These are phyloP conservation scores for Rhinopomastus cyanomelas DNA, from an alignment of 2,113 vertebrate species.

Conservation along the genomic window DNA sequence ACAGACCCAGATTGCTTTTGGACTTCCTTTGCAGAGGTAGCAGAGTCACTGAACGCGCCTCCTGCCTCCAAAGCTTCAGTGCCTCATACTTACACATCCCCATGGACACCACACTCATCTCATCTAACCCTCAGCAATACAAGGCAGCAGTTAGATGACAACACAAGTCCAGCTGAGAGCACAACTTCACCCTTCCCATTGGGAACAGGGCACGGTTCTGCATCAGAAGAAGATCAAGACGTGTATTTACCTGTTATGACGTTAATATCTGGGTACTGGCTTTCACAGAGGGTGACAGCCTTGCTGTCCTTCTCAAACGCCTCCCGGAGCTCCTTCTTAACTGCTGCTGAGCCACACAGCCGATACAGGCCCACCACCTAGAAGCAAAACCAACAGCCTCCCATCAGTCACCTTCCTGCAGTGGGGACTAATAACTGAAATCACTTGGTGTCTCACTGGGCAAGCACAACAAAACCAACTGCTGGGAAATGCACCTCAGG, in stretches of 20 bases:
- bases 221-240: not conserved
- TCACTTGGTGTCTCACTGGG: fast-evolving
- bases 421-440: not conserved
- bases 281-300: slow-evolving; percentile 86
- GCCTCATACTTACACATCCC: no score
- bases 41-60: not conserved
- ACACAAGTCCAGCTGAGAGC: not conserved
- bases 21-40: not conserved
- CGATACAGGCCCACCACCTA: slow-evolving; percentile 98
- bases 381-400: slow-evolving; percentile 13
- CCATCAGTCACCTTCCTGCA: not conserved
- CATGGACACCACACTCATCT: not conserved
- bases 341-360: slow-evolving; percentile 92
- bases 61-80: not conserved
- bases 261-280: slow-evolving; percentile 93
- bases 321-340: slow-evolving; percentile 97
- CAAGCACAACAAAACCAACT: not conserved
- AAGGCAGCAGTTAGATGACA: not conserved
- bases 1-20: not conserved
- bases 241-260: slow-evolving; percentile 94
- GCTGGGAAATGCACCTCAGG: fast-evolving
- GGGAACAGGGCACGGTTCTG: fast-evolving
- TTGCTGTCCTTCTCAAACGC: slow-evolving; percentile 94
- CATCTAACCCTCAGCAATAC: not conserved
- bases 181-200: not conserved